These are phyloP conservation scores for Pantherophis alleghaniensis DNA, from an alignment of 2,797 vertebrate genomes.

Conservation along the genomic window DNA sequence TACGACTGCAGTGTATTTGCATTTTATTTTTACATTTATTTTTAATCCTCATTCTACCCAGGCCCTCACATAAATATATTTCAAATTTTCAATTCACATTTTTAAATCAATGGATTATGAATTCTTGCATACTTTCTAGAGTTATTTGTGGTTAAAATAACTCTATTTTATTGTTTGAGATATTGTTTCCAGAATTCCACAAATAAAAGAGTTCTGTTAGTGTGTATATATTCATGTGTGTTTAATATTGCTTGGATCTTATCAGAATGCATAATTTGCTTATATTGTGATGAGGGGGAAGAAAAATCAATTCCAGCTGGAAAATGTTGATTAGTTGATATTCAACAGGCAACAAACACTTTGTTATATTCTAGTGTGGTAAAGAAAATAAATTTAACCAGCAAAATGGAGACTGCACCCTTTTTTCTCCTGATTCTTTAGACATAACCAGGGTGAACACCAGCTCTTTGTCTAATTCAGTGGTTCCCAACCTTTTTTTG, in stretches of 20 bases:
- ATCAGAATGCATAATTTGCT: neutral
- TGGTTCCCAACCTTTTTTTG: too few relatives aligned
- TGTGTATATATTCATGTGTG: neutral
- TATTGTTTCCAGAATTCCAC: neutral
- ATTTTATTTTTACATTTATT: neutral
- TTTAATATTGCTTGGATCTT: neutral
- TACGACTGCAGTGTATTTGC: neutral
- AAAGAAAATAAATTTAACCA: neutral
- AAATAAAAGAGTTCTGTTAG: neutral
- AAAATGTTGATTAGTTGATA: neutral
- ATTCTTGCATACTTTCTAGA: neutral
- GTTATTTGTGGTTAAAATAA: neutral
- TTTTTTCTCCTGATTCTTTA: neutral
- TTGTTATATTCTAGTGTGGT: neutral
- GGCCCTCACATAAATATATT: neutral
- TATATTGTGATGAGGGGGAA: neutral
- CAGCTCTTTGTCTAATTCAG: neutral
- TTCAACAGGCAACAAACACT: neutral
- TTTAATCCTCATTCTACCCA: neutral
- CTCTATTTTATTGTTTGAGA: neutral
- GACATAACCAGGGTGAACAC: neutral
- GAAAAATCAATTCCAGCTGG: neutral
- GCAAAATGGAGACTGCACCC: neutral
- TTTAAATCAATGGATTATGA: neutral
- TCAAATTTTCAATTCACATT: neutral